phyloP scores from a whole-genome alignment of 2,113 vertebrate genomes.

The Eudorcas thomsonii region DNA sequence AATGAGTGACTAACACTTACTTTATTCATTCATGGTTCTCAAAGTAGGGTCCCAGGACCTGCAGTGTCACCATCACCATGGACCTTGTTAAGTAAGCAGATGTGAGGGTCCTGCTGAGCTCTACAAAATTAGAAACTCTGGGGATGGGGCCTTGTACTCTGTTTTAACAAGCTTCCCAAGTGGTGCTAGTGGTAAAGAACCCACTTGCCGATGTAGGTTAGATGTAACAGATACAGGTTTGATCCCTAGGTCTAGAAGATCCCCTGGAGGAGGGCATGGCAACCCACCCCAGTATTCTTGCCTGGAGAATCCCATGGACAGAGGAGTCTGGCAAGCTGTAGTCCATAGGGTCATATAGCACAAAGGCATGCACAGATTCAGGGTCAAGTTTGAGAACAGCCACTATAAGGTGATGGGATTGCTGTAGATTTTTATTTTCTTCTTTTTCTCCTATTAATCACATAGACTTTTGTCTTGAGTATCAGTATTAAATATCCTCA shows the following conservation, averaged over 20 bases:
- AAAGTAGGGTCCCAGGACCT: neutral
- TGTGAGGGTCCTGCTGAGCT: neutral
- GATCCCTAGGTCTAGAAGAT: neutral
- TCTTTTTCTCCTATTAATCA: neutral
- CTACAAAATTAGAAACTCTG: neutral
- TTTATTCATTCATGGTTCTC: neutral
- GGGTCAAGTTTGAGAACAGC: neutral
- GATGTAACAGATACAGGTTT: neutral
- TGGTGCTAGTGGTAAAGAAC: neutral
- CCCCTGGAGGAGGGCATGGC: neutral
- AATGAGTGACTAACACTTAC: neutral
- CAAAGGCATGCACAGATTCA: neutral
- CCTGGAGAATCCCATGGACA: neutral
- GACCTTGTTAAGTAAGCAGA: neutral
- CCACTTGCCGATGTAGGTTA: neutral
- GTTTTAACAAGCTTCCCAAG: neutral
- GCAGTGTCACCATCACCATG: too few species aligned
- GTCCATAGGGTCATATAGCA: neutral
- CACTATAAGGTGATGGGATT: neutral
- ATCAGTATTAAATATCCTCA: neutral
- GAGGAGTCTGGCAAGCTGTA: neutral
- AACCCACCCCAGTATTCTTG: neutral
- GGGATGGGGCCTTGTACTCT: neutral
- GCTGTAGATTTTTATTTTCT: neutral
- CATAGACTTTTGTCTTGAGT: neutral